Evolutionary conservation across 1,140 invertebrate species (phyloP), one percentile per base, ranked within the genome.

Genomic region (Hestina assimilis): DNA sequence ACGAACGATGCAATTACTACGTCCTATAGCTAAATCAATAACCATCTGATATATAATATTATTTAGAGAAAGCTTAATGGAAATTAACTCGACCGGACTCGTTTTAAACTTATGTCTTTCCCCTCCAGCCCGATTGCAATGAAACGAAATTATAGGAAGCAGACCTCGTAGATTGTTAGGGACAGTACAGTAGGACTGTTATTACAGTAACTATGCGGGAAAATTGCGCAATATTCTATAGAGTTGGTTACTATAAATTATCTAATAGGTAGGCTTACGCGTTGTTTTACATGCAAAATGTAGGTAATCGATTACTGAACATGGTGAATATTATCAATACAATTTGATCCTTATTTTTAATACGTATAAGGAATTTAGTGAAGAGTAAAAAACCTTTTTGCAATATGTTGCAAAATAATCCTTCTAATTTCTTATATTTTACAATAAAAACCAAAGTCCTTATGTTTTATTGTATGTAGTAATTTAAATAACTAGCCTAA

Each of bases 111-210:
- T 48, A 51, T 60, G 57, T 58, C 59, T 61, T 68, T 53, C 50
- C 65, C 72, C 64, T 59, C 38, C 41, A 71, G 66, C 66, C 45
- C 46, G 61, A 69, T 73, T 75, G 64, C 57, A 63, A 71, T 73
- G 67, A 57, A 70, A 63, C 66, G 23, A 83, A 80, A 83, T 83
- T 80, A 79, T 79, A 79, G 70, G 73, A 76, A 76, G 64, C 35
- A 63, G 51, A 43, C 42, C 55, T 57, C 55, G 31, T 62, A 66
- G 60, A 69, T 72, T 70, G 59, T 58, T 54, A 66, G 54, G 66
- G 33, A 58, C 59, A 60, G 35, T 56, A 61, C 63, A 62, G 50
- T 52, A 35, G 50, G 24, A 24, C 48, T 60, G 35, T 72, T 62
- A 76, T 76, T 71, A 74, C 58, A 63, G 60, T 29, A 54, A 59